phyloP scores from a whole-genome alignment of 2,113 vertebrate genomes.

The Ahaetulla prasina region DNA sequence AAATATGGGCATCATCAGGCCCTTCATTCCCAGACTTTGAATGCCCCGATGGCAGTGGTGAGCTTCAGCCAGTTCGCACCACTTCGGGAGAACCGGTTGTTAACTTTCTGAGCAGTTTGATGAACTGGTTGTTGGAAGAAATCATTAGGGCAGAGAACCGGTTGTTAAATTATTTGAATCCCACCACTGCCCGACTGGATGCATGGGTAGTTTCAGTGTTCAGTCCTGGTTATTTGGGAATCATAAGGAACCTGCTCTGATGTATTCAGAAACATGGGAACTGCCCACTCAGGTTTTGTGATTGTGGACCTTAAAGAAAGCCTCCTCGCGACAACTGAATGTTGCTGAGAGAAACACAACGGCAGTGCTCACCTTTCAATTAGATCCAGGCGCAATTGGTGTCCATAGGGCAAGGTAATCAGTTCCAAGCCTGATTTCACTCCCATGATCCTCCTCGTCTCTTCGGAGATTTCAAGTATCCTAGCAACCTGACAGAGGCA shows the following conservation, averaged over 20 bases:
- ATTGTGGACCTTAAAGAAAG: background rate
- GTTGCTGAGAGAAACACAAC: background rate
- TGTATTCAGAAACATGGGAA: background rate
- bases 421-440: conserved; percentile 89
- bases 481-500: conserved; percentile 79
- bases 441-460: conserved; percentile 84
- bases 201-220: background rate
- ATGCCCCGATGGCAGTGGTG: too few species aligned
- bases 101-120: too few species aligned
- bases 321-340: background rate
- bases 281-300: background rate
- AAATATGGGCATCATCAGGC: background rate
- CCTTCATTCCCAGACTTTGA: background rate
- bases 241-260: background rate
- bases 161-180: too few species aligned
- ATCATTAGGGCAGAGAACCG: too few species aligned
- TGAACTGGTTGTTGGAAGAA: too few species aligned
- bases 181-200: too few species aligned
- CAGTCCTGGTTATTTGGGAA: background rate
- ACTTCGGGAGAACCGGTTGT: too few species aligned
- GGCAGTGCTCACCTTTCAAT: conserved; percentile 83
- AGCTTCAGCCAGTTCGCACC: too few species aligned
- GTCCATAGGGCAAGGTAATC: conserved; percentile 87
- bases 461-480: conserved; percentile 84
- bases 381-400: conserved; percentile 89